These are phyloP conservation scores for Torymus tubicola DNA, from an alignment of 2,888 invertebrate genomes.

Conservation along the genomic window DNA sequence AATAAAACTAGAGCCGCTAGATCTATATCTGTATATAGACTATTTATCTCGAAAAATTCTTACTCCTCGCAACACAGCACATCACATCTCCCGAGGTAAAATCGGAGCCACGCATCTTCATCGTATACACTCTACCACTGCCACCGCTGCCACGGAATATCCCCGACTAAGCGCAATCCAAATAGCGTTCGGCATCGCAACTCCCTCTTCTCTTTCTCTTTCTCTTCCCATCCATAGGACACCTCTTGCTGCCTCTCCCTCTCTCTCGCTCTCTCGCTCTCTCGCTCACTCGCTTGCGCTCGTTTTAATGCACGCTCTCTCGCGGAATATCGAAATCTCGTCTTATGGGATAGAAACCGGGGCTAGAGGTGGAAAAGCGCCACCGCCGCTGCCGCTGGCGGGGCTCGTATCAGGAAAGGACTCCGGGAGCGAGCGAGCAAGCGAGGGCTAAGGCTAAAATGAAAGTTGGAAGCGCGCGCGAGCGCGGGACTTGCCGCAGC, in stretches of 20 bases:
- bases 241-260: constrained; percentile 42
- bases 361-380: constrained; percentile 49
- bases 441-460: constrained; percentile 70
- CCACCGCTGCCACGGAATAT: constrained; percentile 21
- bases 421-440: constrained; percentile 49
- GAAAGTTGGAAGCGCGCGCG: constrained; percentile 73
- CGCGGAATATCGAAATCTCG: constrained; percentile 68
- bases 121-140: too few species aligned
- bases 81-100: not conserved
- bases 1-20: too few species aligned
- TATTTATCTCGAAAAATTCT: too few species aligned
- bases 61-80: too few species aligned
- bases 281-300: constrained; percentile 63
- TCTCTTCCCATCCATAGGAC: constrained; percentile 60
- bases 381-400: not conserved
- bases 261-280: constrained; percentile 8
- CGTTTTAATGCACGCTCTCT: constrained; percentile 69
- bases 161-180: constrained; percentile 38
- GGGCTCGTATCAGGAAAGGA: constrained; percentile 46
- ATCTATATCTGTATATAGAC: too few species aligned
- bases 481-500: constrained; percentile 74
- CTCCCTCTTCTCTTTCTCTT: constrained; percentile 2
- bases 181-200: constrained; percentile 37
- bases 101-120: constrained; percentile 6
- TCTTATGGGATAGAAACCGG: constrained; percentile 55